Evolutionary conservation across 2,888 invertebrate genomes (phyloP).

Genomic region (Criorhina ranunculi): DNA sequence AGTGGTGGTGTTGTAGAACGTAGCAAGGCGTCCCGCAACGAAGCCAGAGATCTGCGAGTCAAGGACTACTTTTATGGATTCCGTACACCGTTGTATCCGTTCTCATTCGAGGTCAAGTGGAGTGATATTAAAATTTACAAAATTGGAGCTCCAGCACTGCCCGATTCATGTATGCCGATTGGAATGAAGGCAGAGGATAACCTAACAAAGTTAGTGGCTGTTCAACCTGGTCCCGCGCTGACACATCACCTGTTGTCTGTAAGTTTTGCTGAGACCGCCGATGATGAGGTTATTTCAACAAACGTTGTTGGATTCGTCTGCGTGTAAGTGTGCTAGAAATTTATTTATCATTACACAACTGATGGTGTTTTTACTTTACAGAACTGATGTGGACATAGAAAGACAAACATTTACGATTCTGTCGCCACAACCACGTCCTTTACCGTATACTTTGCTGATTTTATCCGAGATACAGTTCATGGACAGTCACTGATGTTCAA

Average conservation of each 20-base stretch:
- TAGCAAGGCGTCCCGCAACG: constrained; percentile 89
- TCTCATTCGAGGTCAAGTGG: constrained; percentile 97
- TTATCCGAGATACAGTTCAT: constrained; percentile 97
- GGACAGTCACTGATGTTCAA: constrained; percentile 90
- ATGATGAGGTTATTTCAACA: constrained; percentile 93
- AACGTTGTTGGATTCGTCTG: constrained; percentile 96
- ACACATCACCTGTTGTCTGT: constrained; percentile 95
- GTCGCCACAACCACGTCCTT: constrained; percentile 96
- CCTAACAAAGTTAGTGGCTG: constrained; percentile 93
- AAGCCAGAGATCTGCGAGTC: constrained; percentile 92
- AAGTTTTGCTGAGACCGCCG: constrained; percentile 92
- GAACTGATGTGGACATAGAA: constrained; percentile 95
- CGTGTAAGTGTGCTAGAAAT: constrained; percentile 89
- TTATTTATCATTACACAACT: not conserved
- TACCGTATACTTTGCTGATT: constrained; percentile 94
- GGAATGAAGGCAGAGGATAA: constrained; percentile 97
- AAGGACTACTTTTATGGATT: constrained; percentile 98
- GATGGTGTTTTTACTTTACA: constrained; percentile 84
- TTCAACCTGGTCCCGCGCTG: constrained; percentile 90
- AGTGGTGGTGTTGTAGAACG: constrained; percentile 98
- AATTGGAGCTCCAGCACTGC: constrained; percentile 96
- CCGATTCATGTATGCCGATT: constrained; percentile 97
- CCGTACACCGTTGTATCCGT: constrained; percentile 93
- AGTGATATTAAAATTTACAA: constrained; percentile 95
- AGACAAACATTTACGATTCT: constrained; percentile 94